Percentiles rank a stretch among this genome's conserved stretches.
These are phyloP conservation scores for Arothron firmamentum DNA, from an alignment of 2,113 vertebrate species.

Conservation along the genomic window DNA sequence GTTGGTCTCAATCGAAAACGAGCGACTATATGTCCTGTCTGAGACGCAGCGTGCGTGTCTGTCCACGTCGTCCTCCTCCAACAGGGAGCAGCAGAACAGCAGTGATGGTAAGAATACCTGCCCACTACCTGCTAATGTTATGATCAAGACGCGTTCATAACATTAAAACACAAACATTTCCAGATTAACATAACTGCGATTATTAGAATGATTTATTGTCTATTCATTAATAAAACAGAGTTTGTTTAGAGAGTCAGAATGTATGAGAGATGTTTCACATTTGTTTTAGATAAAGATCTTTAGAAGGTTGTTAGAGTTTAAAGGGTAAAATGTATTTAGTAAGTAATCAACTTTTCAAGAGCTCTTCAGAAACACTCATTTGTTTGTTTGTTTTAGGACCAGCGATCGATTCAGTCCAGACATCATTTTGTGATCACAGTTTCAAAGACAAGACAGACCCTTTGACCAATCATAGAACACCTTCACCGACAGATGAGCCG, in stretches of 20 bases:
- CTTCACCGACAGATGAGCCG: constrained; percentile 20
- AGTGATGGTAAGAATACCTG: constrained; percentile 42
- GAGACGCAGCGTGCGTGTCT: constrained; percentile 5
- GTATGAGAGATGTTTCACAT: too few species aligned
- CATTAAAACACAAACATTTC: too few species aligned
- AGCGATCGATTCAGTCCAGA: constrained; percentile 30
- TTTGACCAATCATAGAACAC: constrained; percentile 11
- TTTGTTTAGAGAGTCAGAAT: too few species aligned
- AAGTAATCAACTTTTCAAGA: neutral
- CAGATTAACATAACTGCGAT: too few species aligned
- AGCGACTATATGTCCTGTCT: constrained; percentile 24
- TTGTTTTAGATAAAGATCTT: too few species aligned
- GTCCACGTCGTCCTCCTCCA: constrained; percentile 24
- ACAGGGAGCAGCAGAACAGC: constrained; percentile 36
- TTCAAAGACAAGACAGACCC: constrained; percentile 27
- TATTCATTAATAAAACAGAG: too few species aligned
- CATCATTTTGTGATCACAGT: constrained; percentile 24
- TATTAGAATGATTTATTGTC: too few species aligned
- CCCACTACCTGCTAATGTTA: too few species aligned
- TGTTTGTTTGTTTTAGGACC: constrained; percentile 43
- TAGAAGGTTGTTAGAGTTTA: too few species aligned
- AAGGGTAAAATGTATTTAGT: too few species aligned
- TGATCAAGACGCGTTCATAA: too few species aligned
- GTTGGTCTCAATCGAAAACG: constrained; percentile 57
- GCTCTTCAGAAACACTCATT: neutral